Base-by-base conservation (phyloP, 2,797 vertebrate species). In the Etheostoma nigrum region DNA sequence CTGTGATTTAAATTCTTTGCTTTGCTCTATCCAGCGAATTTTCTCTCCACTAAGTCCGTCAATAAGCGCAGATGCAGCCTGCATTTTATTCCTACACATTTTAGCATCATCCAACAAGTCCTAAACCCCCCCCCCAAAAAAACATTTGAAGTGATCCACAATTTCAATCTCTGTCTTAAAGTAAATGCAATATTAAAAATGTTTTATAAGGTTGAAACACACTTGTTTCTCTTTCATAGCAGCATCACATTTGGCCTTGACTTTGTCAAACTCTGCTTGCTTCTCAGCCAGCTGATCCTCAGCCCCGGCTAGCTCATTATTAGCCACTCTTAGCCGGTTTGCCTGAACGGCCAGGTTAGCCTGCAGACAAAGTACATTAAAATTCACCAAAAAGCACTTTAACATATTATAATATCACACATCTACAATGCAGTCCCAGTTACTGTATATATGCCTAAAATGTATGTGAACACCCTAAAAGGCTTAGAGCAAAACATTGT, bases 151-250 rank as follows among this genome's bases (percentile, higher is more conserved):
- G 52, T 49, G 33, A 57, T 23, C 6, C 30, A 72, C 33, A 53
- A 27, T 30, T 55, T 48, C 0, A 36, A 51, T 44, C 59, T 75
- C 21, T 18, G 60, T 1, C 33, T 19, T 23, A 30, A 49, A 47
- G 47, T 1, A 51, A 52, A 48, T 58, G 3, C 4, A 72, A 16
- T 54, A 40, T 63, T 13, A 16, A n/a, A 18, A 53, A 19, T 14
- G 40, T 79, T 61, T 23, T 33, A 53, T 21, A 45, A 58, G 18
- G 18, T 1, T 79, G 8, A 52, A 36, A 4, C 45, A 47, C 21
- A 97, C 97, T 96, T 97, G 96, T 89, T 98, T 98, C 88, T 98
- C 95, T 30, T 75, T 92, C 93, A 95, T 91, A 0, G 97, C 97
- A 55, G 94, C 95, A 75, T 97, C 96, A 6, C 96, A 97, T 67